Base-by-base conservation (phyloP, 2,113 vertebrate species). In the Leiothrix lutea region DNA sequence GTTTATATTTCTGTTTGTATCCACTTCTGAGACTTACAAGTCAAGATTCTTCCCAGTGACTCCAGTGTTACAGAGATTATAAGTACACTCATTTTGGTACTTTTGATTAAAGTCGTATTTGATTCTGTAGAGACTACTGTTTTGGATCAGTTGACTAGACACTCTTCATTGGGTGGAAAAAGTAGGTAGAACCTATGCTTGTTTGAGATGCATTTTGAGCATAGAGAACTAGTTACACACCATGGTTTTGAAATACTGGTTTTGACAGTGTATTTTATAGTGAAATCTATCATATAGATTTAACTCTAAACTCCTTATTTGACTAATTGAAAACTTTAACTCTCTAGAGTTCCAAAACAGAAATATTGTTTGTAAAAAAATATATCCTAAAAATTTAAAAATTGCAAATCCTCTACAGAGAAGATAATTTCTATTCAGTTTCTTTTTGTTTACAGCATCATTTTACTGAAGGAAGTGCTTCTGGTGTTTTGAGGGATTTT, bases 321-420 rank as follows among this genome's bases (percentile, higher is more conserved):
- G 28, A 45, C 5, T 40, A 36, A 38, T 40, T 2, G 36, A 92
- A 84, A 58, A 15, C 2, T 70, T 47, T 15, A 40, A n/a, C 11
- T 62, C 10, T 40, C 6, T 56, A 20, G 18, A 78, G 50, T 5
- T 65, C 29, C 36, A 33, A 21, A 57, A 54, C 5, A 71, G 31
- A 47, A 23, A 9, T 2, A 7, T 1, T 42, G 2, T 18, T 48
- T 15, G 18, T 8, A 1, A 45, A 4, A 47, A 48, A 38, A 15
- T 3, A 3, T 18, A 14, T 83, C 7, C 25, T 80, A 75, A 75
- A 79, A 3, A 47, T 42, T 22, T 40, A 8, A 66, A 71, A 57
- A 31, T 24, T 53, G 1, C 11, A 48, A 66, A 54, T 66, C n/a
- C 8, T 48, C 8, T n/a, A 12, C 35, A 44, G 15, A 65, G 29